Base-by-base conservation (phyloP, 1,140 invertebrate genomes). In the Magallana angulata region DNA sequence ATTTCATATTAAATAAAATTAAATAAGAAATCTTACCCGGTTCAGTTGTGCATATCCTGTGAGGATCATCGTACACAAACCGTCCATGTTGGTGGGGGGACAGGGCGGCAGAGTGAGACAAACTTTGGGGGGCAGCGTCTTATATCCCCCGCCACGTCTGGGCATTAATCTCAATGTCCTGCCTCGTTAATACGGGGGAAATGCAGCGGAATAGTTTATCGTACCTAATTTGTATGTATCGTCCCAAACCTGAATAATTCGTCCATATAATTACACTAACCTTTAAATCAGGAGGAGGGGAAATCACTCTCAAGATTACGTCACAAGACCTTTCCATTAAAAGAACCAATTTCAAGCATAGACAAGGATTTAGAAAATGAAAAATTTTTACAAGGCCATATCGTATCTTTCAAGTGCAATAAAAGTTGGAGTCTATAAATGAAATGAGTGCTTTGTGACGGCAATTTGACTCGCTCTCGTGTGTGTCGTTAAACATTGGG, bases 141-240 rank as follows among this genome's bases (percentile, higher is more conserved):
- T 76, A 76, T 76, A 76, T 76, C 36, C 14, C 68, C 68, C 68
- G 24, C 30, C 5, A 24, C 24, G 68, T 30, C 18, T 76, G 68
- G 12, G 24, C 68, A 76, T 76, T 76, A 76, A 76, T 76, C 68
- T 30, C 36, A 30, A 76, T 76, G 68, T 76, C 68, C 24, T 76
- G 68, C 68, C 24, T 76, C 24, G 24, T 7, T 76, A 76, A 76
- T 76, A 30, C 24, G 68, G 68, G 36, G 68, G 24, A 30, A 76
- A 76, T 76, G 68, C 68, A 36, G 68, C 18, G 68, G 68, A 76
- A 76, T 76, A 76, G 68, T 76, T 76, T 76, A 76, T 76, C 68
- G 68, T 76, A 30, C 68, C 68, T 76, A 76, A 76, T 76, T 76
- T 76, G 68, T 76, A 76, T 76, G 68, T 76, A 76, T 76, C 68